Conservation (phyloP, 2,113 vertebrate genomes). For the Entomyzon cyanotis region DNA sequence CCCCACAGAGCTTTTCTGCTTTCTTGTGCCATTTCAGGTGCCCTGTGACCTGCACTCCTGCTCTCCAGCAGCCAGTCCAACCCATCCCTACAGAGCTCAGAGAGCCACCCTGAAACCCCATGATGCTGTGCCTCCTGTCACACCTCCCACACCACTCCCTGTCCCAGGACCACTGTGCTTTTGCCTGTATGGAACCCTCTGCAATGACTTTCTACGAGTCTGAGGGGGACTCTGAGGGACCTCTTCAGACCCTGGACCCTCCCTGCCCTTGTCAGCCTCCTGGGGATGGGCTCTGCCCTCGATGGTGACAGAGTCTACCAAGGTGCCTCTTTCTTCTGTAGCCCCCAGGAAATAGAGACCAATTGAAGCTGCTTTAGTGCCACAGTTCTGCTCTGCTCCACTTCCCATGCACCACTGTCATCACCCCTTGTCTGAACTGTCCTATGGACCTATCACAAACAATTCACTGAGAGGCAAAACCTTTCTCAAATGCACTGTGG, state of each 20-base stretch:
- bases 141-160: neutral
- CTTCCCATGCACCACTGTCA: neutral
- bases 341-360: neutral
- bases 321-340: neutral
- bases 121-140: neutral
- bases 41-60: neutral
- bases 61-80: neutral
- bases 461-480: neutral
- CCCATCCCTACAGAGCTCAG: neutral
- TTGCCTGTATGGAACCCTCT: neutral
- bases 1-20: neutral
- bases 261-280: neutral
- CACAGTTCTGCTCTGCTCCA: neutral
- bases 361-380: neutral
- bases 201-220: neutral
- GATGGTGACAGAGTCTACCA: neutral
- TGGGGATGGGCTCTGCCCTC: neutral
- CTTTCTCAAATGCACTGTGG: neutral
- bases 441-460: neutral
- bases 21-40: conserved; percentile 11
- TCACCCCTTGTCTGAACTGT: neutral
- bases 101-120: neutral
- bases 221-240: no score
- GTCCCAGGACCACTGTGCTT: neutral
- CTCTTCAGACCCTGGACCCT: neutral